Percentiles rank a stretch among this genome's conserved stretches.
These are phyloP conservation scores for Gymnothorax reevesii DNA, from an alignment of 2,797 vertebrate genomes.

Conservation along the genomic window DNA sequence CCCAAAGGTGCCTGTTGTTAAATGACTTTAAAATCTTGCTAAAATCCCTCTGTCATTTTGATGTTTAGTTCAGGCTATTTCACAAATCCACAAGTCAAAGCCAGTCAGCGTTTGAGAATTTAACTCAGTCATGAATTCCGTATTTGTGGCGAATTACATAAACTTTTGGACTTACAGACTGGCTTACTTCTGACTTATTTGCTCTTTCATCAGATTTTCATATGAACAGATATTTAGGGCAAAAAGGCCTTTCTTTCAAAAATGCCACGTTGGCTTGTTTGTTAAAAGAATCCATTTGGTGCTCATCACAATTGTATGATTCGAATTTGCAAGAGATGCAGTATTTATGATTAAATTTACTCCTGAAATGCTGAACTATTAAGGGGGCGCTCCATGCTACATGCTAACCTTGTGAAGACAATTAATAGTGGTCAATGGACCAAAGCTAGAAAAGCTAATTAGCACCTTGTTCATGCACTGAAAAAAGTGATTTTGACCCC, in stretches of 20 bases:
- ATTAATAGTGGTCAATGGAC: too few species aligned
- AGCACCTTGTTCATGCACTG: too few species aligned
- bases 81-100: neutral
- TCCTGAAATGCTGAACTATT: neutral
- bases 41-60: neutral
- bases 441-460: too few species aligned
- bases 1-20: neutral
- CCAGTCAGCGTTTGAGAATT: too few species aligned
- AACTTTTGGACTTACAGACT: neutral
- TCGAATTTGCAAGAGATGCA: neutral
- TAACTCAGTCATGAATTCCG: neutral
- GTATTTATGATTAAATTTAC: neutral
- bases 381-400: too few species aligned
- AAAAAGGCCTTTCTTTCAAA: neutral
- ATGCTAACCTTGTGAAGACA: too few species aligned
- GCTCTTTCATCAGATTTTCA: neutral
- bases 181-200: neutral
- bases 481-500: too few species aligned
- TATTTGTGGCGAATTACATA: neutral
- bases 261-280: neutral
- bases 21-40: neutral
- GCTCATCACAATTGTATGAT: neutral
- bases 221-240: neutral
- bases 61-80: neutral
- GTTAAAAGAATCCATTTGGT: slow-evolving; percentile 1